Evolutionary conservation across 2,888 invertebrate genomes (phyloP), one percentile per base, ranked within the genome.

Genomic region (Charanyca ferruginea): DNA sequence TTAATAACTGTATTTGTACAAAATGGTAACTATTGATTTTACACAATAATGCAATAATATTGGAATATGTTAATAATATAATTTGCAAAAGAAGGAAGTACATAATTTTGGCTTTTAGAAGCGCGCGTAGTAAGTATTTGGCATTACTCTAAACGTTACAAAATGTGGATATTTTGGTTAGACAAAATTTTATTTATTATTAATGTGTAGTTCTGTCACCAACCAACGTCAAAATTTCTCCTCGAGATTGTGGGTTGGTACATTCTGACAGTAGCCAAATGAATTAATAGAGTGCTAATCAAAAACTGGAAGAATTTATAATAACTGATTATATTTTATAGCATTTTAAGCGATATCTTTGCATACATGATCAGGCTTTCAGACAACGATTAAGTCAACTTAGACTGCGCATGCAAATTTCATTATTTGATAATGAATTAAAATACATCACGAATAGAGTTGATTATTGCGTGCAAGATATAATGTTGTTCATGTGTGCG

Each of bases 11-110:
- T 63, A 16, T 73, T 74, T 74, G 70, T 70, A 74, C 70, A 65
- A 45, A 47, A 55, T 74, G 74, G 74, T 74, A 74, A 74, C 74
- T 66, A 49, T 42, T 74, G 23, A 35, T 32, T 35, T 28, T 18
- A 38, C 20, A 53, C 2, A 32, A 55, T 16, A 57, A 38, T 48
- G 59, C 47, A 65, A 69, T 47, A 32, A 58, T 13, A 41, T 48
- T 49, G 18, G 1, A 42, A 60, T 2, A 23, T 51, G n/a, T 18
- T 44, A 13, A 42, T n/a, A 66, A 38, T 28, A 18, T 11, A 25
- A 35, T 25, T 42, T n/a, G 7, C 28, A 9, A 16, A 66, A 49
- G 11, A 44, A 49, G 66, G 58, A 66, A 49, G 59, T 35, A 16
- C 20, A 22, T 0, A 7, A 13, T n/a, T 11, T 64, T 48, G 23